Evolutionary conservation across 2,113 vertebrate genomes (phyloP).

Genomic region (Corvus moneduloides): DNA sequence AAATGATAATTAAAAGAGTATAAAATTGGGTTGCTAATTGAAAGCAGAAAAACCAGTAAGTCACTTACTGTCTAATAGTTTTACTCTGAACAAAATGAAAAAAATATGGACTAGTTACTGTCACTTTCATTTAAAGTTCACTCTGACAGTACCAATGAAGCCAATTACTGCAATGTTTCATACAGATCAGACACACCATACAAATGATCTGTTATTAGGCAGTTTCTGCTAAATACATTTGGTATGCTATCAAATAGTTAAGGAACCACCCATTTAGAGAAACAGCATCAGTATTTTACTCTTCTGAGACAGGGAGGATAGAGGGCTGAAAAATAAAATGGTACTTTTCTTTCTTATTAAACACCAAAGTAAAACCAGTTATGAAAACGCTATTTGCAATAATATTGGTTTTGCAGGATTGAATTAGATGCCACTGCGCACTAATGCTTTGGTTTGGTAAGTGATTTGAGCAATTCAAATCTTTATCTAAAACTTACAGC

Average conservation of each 20-base stretch:
- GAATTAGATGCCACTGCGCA: background rate
- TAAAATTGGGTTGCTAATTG: slow-evolving; percentile 38
- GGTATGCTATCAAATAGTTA: background rate
- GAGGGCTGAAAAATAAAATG: background rate
- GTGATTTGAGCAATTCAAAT: background rate
- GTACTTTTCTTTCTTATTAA: background rate
- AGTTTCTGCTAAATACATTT: background rate
- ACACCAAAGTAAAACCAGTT: background rate
- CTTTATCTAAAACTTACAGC: background rate
- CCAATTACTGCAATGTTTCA: slow-evolving; percentile 10
- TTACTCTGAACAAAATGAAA: background rate
- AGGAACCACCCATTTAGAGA: background rate
- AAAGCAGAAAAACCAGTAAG: slow-evolving; percentile 33
- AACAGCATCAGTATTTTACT: background rate
- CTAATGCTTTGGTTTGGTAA: background rate
- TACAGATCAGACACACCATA: background rate
- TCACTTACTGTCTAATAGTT: slow-evolving; percentile 1
- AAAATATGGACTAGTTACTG: background rate
- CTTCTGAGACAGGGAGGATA: background rate
- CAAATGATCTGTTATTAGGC: background rate
- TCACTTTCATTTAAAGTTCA: slow-evolving; percentile 9
- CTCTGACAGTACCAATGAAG: background rate
- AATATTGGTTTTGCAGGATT: background rate
- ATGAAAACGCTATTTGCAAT: background rate
- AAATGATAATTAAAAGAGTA: slow-evolving; percentile 33